Evolutionary conservation across 1,140 invertebrate genomes (phyloP), one percentile per base, ranked within the genome.

Genomic region (Holcopasites calliopsidis): DNA sequence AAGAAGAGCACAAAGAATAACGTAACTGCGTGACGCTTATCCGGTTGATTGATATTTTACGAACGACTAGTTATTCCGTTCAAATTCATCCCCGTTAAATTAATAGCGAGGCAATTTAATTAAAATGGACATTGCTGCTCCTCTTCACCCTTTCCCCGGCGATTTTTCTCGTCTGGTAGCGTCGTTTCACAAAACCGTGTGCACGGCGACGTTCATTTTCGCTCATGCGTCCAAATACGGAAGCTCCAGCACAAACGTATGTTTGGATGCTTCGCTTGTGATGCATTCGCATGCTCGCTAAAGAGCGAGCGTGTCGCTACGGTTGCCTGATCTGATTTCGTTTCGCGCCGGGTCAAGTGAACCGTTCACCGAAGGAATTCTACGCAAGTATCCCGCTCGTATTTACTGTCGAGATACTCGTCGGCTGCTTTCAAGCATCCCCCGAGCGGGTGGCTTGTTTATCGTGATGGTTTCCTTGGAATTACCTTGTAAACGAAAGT

Each of bases 291-390:
- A 65, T 64, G 28, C 42, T 28, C n/a, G 44, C 5, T 28, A 49
- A 33, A 65, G 44, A 31, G 40, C 23, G 8, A 16, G 18, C 26
- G 60, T 42, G 16, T 64, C 44, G 57, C 18, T 5, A 10, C 33
- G 23, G 7, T 35, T 16, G 44, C 28, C 31, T 26, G 47, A 65
- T 65, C 62, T 26, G 62, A 65, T 65, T 65, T 50, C 31, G 62
- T 35, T 35, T 4, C 31, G n/a, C 33, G 31, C n/a, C 31, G 4
- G 62, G 62, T 65, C 62, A 65, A 65, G 62, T 65, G 47, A 65
- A 23, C 62, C 47, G 35, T 65, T 50, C 62, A 21, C 31, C 11
- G 21, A 49, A 49, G 61, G 61, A 65, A 65, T 44, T 23, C 61
- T 40, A 26, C 40, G n/a, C n/a, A n/a, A 11, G n/a, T 23, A 47